Percentiles rank a stretch among this genome's conserved stretches.
Conservation (phyloP, 64 coral and sea anemone species). For the Trachythela sp. region DNA sequence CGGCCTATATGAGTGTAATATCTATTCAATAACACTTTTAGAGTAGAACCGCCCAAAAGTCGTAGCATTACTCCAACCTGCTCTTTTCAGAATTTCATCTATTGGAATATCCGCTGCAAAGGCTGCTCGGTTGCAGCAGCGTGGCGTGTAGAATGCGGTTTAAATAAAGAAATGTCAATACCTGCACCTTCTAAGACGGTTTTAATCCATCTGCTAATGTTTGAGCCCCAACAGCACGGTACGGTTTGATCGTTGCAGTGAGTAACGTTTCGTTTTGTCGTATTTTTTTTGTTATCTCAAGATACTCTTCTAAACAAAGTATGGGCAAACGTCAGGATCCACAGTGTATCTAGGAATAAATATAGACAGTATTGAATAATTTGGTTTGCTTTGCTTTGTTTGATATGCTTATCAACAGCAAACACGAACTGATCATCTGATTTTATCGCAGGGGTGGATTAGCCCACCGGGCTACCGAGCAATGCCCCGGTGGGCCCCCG, state of each 20-base stretch:
- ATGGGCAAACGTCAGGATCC: not conserved
- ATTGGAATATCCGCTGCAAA: too few relatives aligned
- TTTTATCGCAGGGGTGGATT: slow-evolving; percentile 53
- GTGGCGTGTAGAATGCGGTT: too few relatives aligned
- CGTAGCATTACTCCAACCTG: too few relatives aligned
- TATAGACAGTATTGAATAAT: slow-evolving; percentile 56
- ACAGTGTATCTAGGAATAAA: slow-evolving; percentile 43
- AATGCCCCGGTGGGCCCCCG: too few relatives aligned
- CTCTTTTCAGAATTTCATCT: too few relatives aligned
- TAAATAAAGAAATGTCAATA: too few relatives aligned
- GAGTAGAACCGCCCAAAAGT: slow-evolving; percentile 58
- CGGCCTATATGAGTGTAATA: too few relatives aligned
- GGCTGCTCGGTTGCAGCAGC: too few relatives aligned
- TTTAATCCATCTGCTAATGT: too few relatives aligned
- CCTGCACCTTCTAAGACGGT: too few relatives aligned
- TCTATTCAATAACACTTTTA: slow-evolving; percentile 37
- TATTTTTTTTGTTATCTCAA: slow-evolving; percentile 35
- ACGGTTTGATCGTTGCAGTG: slow-evolving; percentile 48
- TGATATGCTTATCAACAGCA: too few relatives aligned
- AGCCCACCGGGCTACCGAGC: slow-evolving; percentile 9
- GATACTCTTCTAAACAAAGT: slow-evolving; percentile 61
- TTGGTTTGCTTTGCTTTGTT: slow-evolving; percentile 64
- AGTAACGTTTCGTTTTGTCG: slow-evolving; percentile 34
- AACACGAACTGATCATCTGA: too few relatives aligned
- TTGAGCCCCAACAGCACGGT: not conserved